These are phyloP conservation scores for Cremastobaeus sp. DNA, from an alignment of 2,888 invertebrate genomes.

Conservation along the genomic window DNA sequence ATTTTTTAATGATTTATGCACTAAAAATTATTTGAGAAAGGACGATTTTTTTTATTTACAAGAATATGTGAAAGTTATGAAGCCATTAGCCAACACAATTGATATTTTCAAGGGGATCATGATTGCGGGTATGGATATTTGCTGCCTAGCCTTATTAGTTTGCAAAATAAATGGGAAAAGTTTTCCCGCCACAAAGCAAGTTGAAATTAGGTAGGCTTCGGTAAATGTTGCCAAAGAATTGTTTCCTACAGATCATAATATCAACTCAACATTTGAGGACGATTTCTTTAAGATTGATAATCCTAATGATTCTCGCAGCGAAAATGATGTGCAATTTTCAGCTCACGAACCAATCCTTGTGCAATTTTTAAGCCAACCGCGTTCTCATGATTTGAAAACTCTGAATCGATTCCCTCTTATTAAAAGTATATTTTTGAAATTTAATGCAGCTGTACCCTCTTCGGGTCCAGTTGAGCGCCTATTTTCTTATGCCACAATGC, in stretches of 20 bases:
- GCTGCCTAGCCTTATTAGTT: background rate
- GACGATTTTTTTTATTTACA: background rate
- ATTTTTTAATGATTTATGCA: background rate
- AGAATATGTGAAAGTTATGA: background rate
- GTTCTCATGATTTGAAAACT: background rate
- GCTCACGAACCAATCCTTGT: background rate
- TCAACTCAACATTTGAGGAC: background rate
- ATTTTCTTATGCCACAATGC: slow-evolving; percentile 39
- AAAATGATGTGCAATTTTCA: background rate
- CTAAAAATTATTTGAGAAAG: background rate
- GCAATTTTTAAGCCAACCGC: background rate
- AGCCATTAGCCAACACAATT: background rate
- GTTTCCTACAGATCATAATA: background rate
- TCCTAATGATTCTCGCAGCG: too few relatives aligned
- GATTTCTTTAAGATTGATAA: too few relatives aligned
- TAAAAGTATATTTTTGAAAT: slow-evolving; percentile 17
- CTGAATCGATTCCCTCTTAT: background rate
- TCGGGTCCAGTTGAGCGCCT: slow-evolving; percentile 33
- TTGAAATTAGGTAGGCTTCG: background rate
- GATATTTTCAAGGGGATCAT: background rate
- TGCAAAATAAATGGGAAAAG: background rate
- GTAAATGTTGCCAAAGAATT: background rate
- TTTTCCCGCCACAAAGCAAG: background rate
- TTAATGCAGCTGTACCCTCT: slow-evolving; percentile 30
- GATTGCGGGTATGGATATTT: background rate